phyloP scores from a whole-genome alignment of 64 coral and sea anemone species.

The Montipora foliosa region DNA sequence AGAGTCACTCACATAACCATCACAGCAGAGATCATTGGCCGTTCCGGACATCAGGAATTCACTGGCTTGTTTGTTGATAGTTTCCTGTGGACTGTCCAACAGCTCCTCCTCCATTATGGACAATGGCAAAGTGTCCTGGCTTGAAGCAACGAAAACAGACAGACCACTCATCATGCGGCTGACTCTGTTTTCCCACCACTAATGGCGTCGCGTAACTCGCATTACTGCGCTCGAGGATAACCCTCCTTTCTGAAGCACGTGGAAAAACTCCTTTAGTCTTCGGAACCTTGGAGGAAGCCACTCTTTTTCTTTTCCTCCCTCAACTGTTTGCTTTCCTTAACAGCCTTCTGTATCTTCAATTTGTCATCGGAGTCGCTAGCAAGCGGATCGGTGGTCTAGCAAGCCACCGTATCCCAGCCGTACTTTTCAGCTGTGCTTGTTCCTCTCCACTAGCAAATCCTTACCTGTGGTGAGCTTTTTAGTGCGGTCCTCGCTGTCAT shows the following conservation, averaged over 20 bases:
- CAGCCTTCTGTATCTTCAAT: no score
- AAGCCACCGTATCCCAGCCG: no score
- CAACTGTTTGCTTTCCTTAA: no score
- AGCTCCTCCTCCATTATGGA: no score
- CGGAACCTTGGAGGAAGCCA: no score
- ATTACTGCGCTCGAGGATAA: not conserved
- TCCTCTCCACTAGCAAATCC: not conserved
- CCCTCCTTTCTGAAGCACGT: not conserved
- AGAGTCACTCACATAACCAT: not conserved
- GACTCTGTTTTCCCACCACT: not conserved
- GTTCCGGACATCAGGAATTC: not conserved
- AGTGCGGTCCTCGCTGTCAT: not conserved
- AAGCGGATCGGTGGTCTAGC: no score
- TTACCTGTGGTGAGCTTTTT: not conserved
- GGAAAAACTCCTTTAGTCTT: no score
- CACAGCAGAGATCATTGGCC: not conserved
- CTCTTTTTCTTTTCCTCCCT: no score
- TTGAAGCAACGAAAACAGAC: slow-evolving; percentile 35
- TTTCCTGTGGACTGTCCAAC: not conserved
- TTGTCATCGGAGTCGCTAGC: no score
- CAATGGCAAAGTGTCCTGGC: slow-evolving; percentile 40
- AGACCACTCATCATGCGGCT: not conserved
- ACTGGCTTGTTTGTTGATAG: not conserved
- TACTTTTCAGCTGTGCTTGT: not conserved
- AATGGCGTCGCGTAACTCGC: not conserved